Evolutionary conservation across 1,140 invertebrate genomes (phyloP).

Genomic region (Drosophila pallidifrons): DNA sequence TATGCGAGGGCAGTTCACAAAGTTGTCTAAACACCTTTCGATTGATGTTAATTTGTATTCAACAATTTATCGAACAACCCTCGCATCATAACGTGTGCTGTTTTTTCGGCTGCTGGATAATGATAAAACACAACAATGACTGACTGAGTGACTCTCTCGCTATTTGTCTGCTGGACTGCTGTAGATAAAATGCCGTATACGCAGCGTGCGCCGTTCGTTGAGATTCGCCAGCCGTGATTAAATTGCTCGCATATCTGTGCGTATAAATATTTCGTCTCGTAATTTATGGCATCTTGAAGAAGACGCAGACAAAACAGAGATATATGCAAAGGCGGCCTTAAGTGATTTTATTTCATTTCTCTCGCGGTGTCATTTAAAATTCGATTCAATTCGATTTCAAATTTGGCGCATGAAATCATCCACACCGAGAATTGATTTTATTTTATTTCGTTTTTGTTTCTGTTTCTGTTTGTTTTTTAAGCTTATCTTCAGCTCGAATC

Average conservation of each 20-base stretch:
- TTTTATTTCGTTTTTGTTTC: neutral
- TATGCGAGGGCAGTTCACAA: neutral
- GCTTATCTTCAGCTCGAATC: constrained; percentile 25
- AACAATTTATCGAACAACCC: neutral
- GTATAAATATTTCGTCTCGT: constrained; percentile 48
- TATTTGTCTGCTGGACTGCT: constrained; percentile 8
- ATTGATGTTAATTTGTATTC: neutral
- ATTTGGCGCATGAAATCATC: constrained; percentile 73
- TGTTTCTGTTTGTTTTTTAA: constrained; percentile 42
- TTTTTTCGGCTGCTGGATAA: constrained; percentile 20
- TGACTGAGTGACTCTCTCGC: constrained; percentile 1
- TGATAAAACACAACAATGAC: constrained; percentile 30
- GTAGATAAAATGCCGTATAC: constrained; percentile 72
- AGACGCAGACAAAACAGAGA: constrained; percentile 28
- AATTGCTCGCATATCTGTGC: constrained; percentile 55
- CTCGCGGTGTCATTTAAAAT: constrained; percentile 71
- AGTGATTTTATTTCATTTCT: constrained; percentile 77
- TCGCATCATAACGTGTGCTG: constrained; percentile 29
- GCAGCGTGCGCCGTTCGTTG: constrained; percentile 51
- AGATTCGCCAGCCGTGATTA: constrained; percentile 51
- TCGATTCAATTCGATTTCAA: constrained; percentile 43
- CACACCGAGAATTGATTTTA: constrained; percentile 41
- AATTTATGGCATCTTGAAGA: constrained; percentile 66
- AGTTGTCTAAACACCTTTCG: neutral
- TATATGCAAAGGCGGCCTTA: constrained; percentile 66